Evolutionary conservation across 2,888 invertebrate species (phyloP), one percentile per base, ranked within the genome.

Genomic region (Nesidiocoris tenuis): DNA sequence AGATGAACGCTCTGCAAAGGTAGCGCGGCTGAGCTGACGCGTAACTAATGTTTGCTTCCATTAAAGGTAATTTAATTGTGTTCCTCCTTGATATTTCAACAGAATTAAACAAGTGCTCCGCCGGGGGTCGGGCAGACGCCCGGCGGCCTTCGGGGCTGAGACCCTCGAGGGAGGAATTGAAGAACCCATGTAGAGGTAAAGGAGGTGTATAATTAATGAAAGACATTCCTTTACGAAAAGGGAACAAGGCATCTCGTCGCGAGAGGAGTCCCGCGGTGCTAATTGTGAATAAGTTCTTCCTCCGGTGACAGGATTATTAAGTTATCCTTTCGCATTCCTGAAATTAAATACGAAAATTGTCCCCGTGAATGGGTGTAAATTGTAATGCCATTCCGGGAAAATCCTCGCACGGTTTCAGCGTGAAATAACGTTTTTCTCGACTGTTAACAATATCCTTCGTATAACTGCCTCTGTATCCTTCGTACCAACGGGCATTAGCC

Each of bases 1-100:
- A 12, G 39, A 39, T 39, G 39, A 39, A 39, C 39, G 39, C 12
- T 39, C 39, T 7, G 70, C n/a, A 25, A 22, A 70, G 70, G 59
- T 18, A 59, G 59, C 25, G 24, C 70, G 25, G 16, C 70, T 18
- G 59, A 25, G 57, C 59, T 70, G 70, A 24, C 25, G 59, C 70
- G 59, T 70, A 70, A 70, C 70, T 70, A 70, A 70, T 70, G 70
- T 70, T 70, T 70, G 59, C 59, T 70, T 70, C 70, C 59, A 59
- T 70, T 70, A 70, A 56, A 59, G 70, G 70, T 70, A 70, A 70
- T 70, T 70, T 70, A 70, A 70, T 70, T 70, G 70, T 70, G 59
- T 25, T 56, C 39, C 70, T 59, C 70, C 70, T 70, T 70, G 70
- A 59, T 70, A 70, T 70, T 70, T 70, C 70, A 70, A 70, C 70